phyloP scores from a whole-genome alignment of 2,888 invertebrate genomes.

The Caenorhabditis zanzibari region DNA sequence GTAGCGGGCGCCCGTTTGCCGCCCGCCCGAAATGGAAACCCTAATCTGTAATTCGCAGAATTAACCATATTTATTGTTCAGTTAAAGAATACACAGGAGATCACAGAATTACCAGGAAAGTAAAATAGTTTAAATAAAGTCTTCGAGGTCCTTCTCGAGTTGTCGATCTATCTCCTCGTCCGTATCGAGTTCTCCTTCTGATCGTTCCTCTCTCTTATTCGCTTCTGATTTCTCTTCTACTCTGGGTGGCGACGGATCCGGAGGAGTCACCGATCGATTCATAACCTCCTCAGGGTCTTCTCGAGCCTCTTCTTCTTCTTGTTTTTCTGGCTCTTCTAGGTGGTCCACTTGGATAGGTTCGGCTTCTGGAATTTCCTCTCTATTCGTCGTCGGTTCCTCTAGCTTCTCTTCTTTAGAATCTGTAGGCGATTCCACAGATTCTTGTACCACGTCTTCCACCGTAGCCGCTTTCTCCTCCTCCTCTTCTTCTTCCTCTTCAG shows the following conservation, averaged over 20 bases:
- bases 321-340: background rate
- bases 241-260: conserved; percentile 8
- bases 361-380: background rate
- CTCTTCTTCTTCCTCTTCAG: conserved; percentile 48
- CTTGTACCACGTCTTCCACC: conserved; percentile 6
- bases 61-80: background rate
- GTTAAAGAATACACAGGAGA: background rate
- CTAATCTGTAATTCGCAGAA: too few relatives aligned
- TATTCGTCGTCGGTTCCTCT: background rate
- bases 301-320: conserved; percentile 9
- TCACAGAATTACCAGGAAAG: background rate
- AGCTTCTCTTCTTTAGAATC: background rate
- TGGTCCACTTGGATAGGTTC: background rate
- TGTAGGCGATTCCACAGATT: conserved; percentile 1
- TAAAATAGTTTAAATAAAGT: conserved; percentile 9
- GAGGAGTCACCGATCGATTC: conserved; percentile 17
- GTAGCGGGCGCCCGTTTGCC: too few relatives aligned
- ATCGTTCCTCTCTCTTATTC: background rate
- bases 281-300: background rate
- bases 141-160: conserved; percentile 49
- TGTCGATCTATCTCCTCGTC: conserved; percentile 54
- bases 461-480: conserved; percentile 29
- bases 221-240: background rate
- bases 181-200: conserved; percentile 27
- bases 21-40: too few relatives aligned